Evolutionary conservation across 2,888 invertebrate species (phyloP).

Genomic region (Lamellibrachia columna): DNA sequence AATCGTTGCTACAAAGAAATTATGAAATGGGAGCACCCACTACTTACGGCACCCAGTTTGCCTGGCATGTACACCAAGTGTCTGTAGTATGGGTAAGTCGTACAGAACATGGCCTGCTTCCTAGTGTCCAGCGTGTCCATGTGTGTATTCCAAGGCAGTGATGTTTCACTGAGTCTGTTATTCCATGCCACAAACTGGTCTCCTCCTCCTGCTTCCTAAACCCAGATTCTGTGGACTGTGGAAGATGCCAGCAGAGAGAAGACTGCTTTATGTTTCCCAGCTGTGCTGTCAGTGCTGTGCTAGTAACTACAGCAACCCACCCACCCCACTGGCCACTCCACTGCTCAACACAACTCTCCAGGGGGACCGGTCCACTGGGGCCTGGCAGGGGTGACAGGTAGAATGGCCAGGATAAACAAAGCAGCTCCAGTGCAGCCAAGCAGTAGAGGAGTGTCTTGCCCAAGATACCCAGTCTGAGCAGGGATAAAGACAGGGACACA

Average conservation of each 20-base stretch:
- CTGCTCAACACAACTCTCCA: neutral
- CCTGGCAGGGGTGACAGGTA: neutral
- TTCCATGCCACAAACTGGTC: neutral
- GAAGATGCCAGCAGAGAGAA: neutral
- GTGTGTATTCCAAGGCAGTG: neutral
- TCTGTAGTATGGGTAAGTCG: constrained; percentile 34
- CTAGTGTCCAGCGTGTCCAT: constrained; percentile 7
- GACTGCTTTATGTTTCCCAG: neutral
- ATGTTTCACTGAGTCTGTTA: neutral
- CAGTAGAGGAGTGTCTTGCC: neutral
- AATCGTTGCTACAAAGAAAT: neutral
- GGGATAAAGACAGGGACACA: neutral
- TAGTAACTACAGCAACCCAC: neutral
- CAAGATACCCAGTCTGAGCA: neutral
- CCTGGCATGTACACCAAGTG: constrained; percentile 35
- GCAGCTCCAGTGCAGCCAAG: neutral
- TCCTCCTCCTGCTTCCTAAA: neutral
- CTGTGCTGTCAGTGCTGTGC: constrained; percentile 16
- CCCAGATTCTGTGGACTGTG: neutral
- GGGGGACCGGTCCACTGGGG: neutral
- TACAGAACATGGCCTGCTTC: constrained; percentile 32
- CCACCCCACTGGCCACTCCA: neutral
- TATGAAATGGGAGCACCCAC: neutral
- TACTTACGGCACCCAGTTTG: constrained; percentile 31
- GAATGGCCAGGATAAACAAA: neutral